Percentiles rank a stretch among this genome's conserved stretches.
These are phyloP conservation scores for Camponotus floridanus DNA, from an alignment of 1,140 invertebrate genomes.

Conservation along the genomic window DNA sequence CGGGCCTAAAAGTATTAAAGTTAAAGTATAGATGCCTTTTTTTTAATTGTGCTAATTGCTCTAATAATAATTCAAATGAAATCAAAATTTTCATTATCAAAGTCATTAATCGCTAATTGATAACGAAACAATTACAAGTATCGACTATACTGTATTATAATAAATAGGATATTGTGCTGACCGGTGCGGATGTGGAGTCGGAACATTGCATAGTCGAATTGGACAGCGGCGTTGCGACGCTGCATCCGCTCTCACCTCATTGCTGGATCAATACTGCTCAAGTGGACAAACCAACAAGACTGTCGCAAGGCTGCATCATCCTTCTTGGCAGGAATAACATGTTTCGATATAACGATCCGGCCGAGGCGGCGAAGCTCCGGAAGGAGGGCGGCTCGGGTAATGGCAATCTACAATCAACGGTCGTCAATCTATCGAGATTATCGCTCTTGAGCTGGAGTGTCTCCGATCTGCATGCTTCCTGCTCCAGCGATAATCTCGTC, in stretches of 20 bases:
- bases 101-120: background rate
- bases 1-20: background rate
- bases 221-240: slow-evolving; percentile 90
- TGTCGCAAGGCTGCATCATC: slow-evolving; percentile 94
- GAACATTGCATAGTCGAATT: slow-evolving; percentile 94
- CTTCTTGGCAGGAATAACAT: slow-evolving; percentile 95
- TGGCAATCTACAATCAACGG: slow-evolving; percentile 87
- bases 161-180: slow-evolving; percentile 91
- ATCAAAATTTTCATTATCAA: background rate
- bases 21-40: too few species aligned
- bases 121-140: background rate
- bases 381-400: slow-evolving; percentile 88
- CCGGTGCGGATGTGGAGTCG: slow-evolving; percentile 92
- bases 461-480: slow-evolving; percentile 91
- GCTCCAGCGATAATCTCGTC: slow-evolving; percentile 90
- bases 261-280: slow-evolving; percentile 95
- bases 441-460: slow-evolving; percentile 94
- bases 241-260: slow-evolving; percentile 91
- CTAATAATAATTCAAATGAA: background rate
- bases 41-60: background rate
- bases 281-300: slow-evolving; percentile 90
- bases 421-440: slow-evolving; percentile 92
- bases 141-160: background rate
- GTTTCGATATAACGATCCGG: slow-evolving; percentile 97
- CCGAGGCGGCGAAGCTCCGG: slow-evolving; percentile 94